Percentiles rank a stretch among this genome's conserved stretches.
Evolutionary conservation across 2,888 invertebrate species (phyloP).

Genomic region (Koerneria pararmatus): DNA sequence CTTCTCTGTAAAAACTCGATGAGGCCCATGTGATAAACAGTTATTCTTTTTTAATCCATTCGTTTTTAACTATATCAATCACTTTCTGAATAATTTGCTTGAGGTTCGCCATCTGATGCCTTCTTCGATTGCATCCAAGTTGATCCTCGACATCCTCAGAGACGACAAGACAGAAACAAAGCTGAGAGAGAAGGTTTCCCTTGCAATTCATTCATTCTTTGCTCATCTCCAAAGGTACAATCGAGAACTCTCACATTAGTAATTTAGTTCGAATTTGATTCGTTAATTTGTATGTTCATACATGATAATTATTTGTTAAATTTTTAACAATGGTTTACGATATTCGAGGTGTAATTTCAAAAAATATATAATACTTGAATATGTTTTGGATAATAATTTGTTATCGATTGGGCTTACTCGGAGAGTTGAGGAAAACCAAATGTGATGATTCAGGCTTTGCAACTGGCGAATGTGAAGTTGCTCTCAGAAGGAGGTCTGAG

Average conservation of each 20-base stretch:
- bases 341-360: no score
- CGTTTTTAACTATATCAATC: not conserved
- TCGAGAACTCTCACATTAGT: no score
- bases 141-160: constrained; percentile 71
- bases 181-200: constrained; percentile 69
- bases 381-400: constrained; percentile 4
- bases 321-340: no score
- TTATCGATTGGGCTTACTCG: not conserved
- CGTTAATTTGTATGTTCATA: no score
- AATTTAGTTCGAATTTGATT: no score
- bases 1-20: no score
- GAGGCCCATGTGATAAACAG: no score
- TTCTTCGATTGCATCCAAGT: constrained; percentile 74
- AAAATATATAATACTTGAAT: no score
- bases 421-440: not conserved
- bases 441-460: constrained; percentile 72
- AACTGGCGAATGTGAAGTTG: constrained; percentile 78
- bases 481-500: constrained; percentile 65
- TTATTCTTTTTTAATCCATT: no score
- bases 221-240: no score
- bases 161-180: constrained; percentile 59
- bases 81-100: constrained; percentile 27
- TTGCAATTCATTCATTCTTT: no score
- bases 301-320: no score
- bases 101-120: constrained; percentile 69